A percentile compares a stretch with the other conserved stretches of the same genome.
Evolutionary conservation across 30 jellyfish, hydroid and myxozoan genomes (phyloP).

Genomic region (Turritopsis dohrnii): DNA sequence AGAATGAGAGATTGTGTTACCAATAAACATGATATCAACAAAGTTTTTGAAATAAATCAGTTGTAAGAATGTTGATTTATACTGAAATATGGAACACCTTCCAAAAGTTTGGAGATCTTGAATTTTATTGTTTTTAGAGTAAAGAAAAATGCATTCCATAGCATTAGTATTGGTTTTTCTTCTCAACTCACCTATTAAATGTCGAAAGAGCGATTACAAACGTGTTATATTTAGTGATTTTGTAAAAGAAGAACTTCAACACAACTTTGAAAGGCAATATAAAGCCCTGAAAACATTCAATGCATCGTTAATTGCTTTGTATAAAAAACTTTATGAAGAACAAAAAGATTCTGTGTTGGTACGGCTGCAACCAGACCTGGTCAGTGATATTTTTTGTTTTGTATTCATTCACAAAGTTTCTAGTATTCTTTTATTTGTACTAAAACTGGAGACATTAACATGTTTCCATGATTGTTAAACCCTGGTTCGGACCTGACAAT

Average conservation of each 20-base stretch:
- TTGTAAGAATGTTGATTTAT: too few relatives aligned
- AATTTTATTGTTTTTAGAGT: too few relatives aligned
- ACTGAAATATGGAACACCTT: too few relatives aligned
- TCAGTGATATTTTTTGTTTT: neutral
- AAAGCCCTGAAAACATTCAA: neutral
- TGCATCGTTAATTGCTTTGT: neutral
- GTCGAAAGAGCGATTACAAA: conserved; percentile 34
- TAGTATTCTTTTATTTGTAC: neutral
- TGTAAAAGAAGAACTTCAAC: conserved; percentile 7
- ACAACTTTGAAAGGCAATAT: conserved; percentile 9
- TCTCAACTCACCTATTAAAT: neutral
- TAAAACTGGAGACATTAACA: too few relatives aligned
- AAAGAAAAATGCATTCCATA: neutral
- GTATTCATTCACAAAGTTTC: neutral
- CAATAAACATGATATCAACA: too few relatives aligned
- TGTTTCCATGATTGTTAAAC: too few relatives aligned
- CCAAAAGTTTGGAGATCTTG: too few relatives aligned
- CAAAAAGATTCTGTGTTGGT: neutral
- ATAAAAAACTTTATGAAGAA: conserved; percentile 3
- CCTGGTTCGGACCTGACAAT: too few relatives aligned
- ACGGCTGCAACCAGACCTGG: conserved; percentile 32
- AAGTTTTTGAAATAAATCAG: too few relatives aligned
- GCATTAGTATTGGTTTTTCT: neutral
- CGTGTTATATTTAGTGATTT: conserved; percentile 25
- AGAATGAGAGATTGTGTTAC: too few relatives aligned